These are phyloP conservation scores for Orthosia gracilis DNA, from an alignment of 2,888 invertebrate genomes.

Conservation along the genomic window DNA sequence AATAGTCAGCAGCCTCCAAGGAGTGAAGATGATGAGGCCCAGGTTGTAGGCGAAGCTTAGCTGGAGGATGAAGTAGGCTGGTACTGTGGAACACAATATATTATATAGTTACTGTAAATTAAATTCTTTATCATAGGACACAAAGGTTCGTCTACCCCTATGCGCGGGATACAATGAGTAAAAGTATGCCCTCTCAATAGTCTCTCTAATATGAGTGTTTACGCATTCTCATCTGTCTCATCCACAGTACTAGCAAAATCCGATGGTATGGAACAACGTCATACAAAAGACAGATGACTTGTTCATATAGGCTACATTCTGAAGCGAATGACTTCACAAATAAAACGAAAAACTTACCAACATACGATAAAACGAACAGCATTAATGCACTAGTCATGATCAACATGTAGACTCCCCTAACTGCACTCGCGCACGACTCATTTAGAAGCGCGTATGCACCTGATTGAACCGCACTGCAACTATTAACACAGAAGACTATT, in stretches of 20 bases:
- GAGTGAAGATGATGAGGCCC: constrained; percentile 69
- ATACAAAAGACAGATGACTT: no score
- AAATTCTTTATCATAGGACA: no score
- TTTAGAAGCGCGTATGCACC: constrained; percentile 61
- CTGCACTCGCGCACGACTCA: constrained; percentile 59
- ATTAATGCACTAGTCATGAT: constrained; percentile 61
- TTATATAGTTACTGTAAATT: no score
- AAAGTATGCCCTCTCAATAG: no score
- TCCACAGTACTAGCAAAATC: no score
- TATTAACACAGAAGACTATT: constrained; percentile 32
- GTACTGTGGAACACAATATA: constrained; percentile 52
- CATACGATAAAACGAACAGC: constrained; percentile 60
- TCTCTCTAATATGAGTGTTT: no score
- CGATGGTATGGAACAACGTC: no score
- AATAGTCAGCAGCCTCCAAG: constrained; percentile 76
- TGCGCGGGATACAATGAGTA: no score
- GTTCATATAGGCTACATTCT: no score
- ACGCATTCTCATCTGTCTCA: no score
- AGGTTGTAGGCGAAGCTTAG: constrained; percentile 66
- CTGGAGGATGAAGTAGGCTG: constrained; percentile 69
- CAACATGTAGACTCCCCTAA: constrained; percentile 57
- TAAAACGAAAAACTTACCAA: constrained; percentile 56
- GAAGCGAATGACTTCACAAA: neutral
- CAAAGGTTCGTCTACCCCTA: no score
- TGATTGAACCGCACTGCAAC: constrained; percentile 66